Base-by-base conservation (phyloP, 2,113 vertebrate species). In the Atherinomorus stipes region DNA sequence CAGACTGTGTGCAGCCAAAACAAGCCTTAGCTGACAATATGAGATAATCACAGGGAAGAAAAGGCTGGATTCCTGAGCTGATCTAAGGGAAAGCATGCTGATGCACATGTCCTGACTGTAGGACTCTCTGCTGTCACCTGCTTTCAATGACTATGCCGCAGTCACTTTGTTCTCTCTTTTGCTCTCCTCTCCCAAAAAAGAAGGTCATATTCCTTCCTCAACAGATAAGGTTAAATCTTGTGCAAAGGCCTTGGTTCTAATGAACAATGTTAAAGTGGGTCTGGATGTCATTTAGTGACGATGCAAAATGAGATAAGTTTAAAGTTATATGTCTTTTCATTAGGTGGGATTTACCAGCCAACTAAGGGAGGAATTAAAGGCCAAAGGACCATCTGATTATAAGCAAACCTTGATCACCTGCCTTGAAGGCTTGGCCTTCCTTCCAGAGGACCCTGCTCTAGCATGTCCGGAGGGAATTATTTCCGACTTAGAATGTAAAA, bases 281-380 rank as follows among this genome's bases (percentile, higher is more conserved):
- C 89, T 93, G 89, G 81, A 85, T 93, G 84, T 91, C 82, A 89
- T 93, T 91, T 89, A 78, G 80, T 74, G 66, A 71, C 86, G 78
- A 92, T 80, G 58, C 88, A 91, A 93, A 93, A 93, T 88, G 57
- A 92, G 85, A 91, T 89, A 91, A 76, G 75, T 93, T 92, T 93
- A 90, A 88, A 90, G 89, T 91, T 91, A 89, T 91, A 88, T 86
- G 77, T 86, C 77, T 87, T 90, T 93, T 92, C 88, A 92, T 93
- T 92, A 89, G 83, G 75, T 85, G 74, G 90, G 91, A 92, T 93
- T 93, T 93, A 91, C 78, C 71, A 59, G 86, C 74, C 81, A 91
- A 91, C 84, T 80, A 47, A 85, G 70, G 70, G 70, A 85, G 84
- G 85, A 91, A 93, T 93, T 92, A 92, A 90, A 92, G 87, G 83